A percentile compares a stretch with the other conserved stretches of the same genome.
Evolutionary conservation across 2,113 vertebrate genomes (phyloP).

Genomic region (Delphinapterus leucas): DNA sequence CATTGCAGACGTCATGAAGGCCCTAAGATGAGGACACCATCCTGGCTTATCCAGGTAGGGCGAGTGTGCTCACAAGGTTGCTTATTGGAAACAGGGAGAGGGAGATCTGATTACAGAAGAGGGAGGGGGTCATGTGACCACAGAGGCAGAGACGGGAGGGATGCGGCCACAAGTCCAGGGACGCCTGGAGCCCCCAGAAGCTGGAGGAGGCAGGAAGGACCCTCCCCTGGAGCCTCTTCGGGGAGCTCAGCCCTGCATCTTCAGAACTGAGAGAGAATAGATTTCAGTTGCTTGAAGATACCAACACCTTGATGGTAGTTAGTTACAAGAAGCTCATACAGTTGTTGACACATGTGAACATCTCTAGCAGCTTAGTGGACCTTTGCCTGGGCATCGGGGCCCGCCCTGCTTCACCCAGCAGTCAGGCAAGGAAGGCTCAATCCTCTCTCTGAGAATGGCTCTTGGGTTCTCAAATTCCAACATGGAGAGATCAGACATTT

Average conservation of each 20-base stretch:
- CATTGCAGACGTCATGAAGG: fast-evolving
- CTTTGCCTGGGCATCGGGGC: neutral
- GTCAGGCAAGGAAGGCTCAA: neutral
- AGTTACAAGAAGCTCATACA: neutral
- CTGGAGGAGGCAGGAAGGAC: neutral
- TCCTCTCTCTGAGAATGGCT: fast-evolving
- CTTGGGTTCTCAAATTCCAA: neutral
- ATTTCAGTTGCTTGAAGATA: neutral
- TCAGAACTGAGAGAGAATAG: fast-evolving
- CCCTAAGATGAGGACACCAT: fast-evolving
- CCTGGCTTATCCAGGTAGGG: neutral
- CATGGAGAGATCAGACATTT: fast-evolving
- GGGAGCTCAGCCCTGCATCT: too few relatives aligned
- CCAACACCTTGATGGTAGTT: fast-evolving
- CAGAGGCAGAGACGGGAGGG: fast-evolving
- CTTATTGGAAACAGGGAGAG: neutral
- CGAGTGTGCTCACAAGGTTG: fast-evolving
- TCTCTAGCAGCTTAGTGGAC: fast-evolving
- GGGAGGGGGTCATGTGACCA: too few relatives aligned
- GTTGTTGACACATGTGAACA: fast-evolving
- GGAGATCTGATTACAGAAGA: neutral
- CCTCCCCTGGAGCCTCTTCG: neutral
- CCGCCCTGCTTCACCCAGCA: fast-evolving
- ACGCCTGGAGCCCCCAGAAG: neutral
- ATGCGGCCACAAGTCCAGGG: fast-evolving